Evolutionary conservation across 2,888 invertebrate genomes (phyloP), one percentile per base, ranked within the genome.

Genomic region (Scrobipalpa atriplicella): DNA sequence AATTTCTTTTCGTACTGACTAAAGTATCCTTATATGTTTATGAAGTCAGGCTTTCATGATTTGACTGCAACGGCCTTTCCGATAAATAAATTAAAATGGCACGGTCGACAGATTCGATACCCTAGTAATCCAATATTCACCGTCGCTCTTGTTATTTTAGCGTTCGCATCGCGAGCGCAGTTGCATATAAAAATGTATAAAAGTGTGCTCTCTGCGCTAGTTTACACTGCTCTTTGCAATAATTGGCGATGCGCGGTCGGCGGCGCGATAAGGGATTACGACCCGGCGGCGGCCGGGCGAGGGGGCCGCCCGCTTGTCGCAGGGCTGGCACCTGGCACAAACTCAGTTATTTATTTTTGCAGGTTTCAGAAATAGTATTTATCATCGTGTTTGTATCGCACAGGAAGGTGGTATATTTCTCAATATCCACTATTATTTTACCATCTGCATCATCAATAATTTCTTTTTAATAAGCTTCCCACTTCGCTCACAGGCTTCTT

Each of bases 171-270:
- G 47, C 13, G 13, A n/a, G n/a, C n/a, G 29, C 2, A 29, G 29
- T 29, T 10, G 19, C 19, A 19, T 43, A 61, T 36, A 61, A 41
- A 62, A 41, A 60, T 36, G 29, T 2, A 13, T 62, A 41, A 41
- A 62, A 19, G 41, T 21, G 39, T 43, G 58, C 58, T 58, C 58
- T 38, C 58, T 8, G 58, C 75, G 73, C 76, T 80, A 82, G 83
- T 84, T 84, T 76, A 78, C 79, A 79, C 72, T 82, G 73, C 83
- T 83, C 85, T 86, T 85, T 84, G 85, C 85, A 83, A 86, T 89
- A 88, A 90, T 89, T 87, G 88, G 80, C 84, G 86, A 86, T 82
- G 87, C 82, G 86, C 84, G 85, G 86, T 86, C 88, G 83, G 83
- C 80, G 62, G 47, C 80, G 82, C 86, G 86, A 87, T 89, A 88